phyloP scores from a whole-genome alignment of 2,888 invertebrate species.

The Cephalotes varians region DNA sequence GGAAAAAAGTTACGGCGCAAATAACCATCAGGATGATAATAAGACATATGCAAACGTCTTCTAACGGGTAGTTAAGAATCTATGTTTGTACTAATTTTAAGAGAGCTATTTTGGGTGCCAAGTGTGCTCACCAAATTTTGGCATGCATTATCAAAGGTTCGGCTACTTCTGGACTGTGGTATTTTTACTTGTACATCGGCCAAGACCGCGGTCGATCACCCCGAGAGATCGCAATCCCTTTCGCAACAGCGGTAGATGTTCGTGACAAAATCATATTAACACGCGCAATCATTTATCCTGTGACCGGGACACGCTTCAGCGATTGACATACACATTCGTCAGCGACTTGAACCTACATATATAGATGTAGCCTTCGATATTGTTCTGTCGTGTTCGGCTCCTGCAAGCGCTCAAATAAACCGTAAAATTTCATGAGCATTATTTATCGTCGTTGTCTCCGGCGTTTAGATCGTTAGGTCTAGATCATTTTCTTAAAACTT shows the following conservation, averaged over 20 bases:
- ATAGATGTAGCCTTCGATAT: constrained; percentile 2
- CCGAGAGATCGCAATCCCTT: constrained; percentile 24
- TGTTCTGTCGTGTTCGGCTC: neutral
- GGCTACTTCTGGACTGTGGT: neutral
- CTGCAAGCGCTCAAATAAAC: constrained; percentile 49
- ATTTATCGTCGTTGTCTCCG: constrained; percentile 40
- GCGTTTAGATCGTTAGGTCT: no score
- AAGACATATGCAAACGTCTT: neutral
- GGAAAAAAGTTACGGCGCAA: neutral
- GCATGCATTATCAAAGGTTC: neutral
- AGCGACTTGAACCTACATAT: constrained; percentile 13
- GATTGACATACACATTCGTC: constrained; percentile 56
- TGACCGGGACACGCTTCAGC: neutral
- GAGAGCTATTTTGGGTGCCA: neutral
- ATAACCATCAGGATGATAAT: neutral
- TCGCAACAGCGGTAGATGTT: constrained; percentile 2
- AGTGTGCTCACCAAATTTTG: constrained; percentile 25
- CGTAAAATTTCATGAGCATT: constrained; percentile 45
- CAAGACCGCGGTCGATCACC: constrained; percentile 46
- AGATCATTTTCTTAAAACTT: neutral
- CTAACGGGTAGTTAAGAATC: neutral
- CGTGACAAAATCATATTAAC: constrained; percentile 46
- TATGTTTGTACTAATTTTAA: constrained; percentile 14
- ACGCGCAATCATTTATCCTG: constrained; percentile 40
- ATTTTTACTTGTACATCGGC: constrained; percentile 32